Base-by-base conservation (phyloP, 2,113 vertebrate genomes). In the Centrocercus urophasianus region DNA sequence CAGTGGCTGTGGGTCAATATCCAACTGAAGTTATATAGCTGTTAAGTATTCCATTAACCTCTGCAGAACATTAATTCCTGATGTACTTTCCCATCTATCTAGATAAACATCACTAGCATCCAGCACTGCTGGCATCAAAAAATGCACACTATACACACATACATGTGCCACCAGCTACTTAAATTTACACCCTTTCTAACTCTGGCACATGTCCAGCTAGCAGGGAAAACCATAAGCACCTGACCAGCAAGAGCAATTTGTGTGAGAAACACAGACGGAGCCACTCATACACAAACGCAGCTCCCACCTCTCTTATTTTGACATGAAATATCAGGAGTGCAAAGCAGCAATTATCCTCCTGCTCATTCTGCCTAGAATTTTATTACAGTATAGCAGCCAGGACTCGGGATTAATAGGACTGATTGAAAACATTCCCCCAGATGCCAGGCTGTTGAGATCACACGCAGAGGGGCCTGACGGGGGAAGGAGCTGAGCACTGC, bases 371-470 rank as follows among this genome's bases (percentile, higher is more conserved):
- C 83, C 15, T 6, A 34, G 32, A 28, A 30, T 52, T 71, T 65
- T 38, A 67, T 42, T 69, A 13, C 34, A 17, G 40, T 8, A 24
- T 54, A 82, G 77, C 61, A 87, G 63, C 32, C 56, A 80, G 60
- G 52, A 66, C 2, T 11, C 24, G 16, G 20, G 60, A 65, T 56
- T 32, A 63, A 50, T 0, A 66, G 45, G 40, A 56, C 13, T 36
- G 70, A 34, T 36, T 42, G 61, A 69, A 75, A 45, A 73, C 18
- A 34, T 8, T 63, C 36, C 67, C 54, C 0, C 2, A 59, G 42
- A 72, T 70, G 71, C 79, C 87, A 88, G 82, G 60, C 74, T 80
- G 82, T 1, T 77, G 91, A 67, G 64, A 80, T 76, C 75, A 80
- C 60, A 63, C 38, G 40, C 73, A 92, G 69, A 88, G 52, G 36